Conservation (phyloP, 2,888 invertebrate genomes). For the Nymphalis urticae region DNA sequence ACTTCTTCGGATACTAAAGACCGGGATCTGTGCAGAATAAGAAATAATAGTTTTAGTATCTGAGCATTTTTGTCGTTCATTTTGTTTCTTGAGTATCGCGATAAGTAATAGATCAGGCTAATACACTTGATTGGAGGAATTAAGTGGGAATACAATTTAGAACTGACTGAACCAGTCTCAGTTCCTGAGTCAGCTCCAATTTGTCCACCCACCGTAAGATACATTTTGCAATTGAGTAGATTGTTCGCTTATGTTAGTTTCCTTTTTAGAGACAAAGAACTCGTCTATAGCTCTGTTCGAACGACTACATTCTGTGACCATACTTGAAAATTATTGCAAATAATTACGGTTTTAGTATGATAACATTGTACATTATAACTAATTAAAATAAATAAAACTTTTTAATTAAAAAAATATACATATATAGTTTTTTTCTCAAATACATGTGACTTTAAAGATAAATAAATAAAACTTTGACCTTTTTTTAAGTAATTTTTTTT, state of each 20-base stretch:
- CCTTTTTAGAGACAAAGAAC: slow-evolving; percentile 39
- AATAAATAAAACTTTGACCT: too few species aligned
- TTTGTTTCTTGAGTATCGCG: slow-evolving; percentile 32
- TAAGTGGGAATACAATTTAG: slow-evolving; percentile 38
- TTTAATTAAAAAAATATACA: too few species aligned
- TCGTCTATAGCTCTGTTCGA: slow-evolving; percentile 11
- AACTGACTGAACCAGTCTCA: slow-evolving; percentile 37
- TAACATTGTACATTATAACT: background rate
- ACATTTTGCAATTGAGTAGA: slow-evolving; percentile 46
- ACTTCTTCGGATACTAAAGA: too few species aligned
- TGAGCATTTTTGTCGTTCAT: slow-evolving; percentile 14
- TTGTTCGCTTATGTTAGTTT: slow-evolving; percentile 42
- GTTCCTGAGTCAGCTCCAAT: slow-evolving; percentile 46
- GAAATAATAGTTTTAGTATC: slow-evolving; percentile 12
- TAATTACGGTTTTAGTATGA: background rate
- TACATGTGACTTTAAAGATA: too few species aligned
- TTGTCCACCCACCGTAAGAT: slow-evolving; percentile 45
- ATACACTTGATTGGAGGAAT: slow-evolving; percentile 37
- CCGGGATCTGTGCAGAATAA: background rate
- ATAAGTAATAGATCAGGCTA: slow-evolving; percentile 35
- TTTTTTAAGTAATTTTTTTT: too few species aligned
- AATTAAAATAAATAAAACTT: background rate
- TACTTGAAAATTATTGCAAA: background rate
- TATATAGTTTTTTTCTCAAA: too few species aligned
- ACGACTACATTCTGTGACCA: background rate